Percentiles rank a stretch among this genome's conserved stretches.
phyloP scores from a whole-genome alignment of 2,797 vertebrate genomes.

The Microctenopoma stevenorrisi region DNA sequence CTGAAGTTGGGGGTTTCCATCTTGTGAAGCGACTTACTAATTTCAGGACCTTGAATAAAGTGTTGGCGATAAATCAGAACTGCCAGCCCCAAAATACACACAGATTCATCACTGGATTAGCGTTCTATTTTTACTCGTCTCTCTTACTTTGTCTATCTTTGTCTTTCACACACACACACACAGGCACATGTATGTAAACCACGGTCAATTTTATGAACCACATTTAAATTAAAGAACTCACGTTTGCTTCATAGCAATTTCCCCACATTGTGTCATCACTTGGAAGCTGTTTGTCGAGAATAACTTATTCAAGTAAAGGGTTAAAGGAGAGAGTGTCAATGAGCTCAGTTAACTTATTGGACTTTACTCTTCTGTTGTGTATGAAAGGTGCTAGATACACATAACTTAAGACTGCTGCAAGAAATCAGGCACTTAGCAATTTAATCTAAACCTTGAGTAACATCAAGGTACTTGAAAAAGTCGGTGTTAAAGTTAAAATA shows the following conservation, averaged over 20 bases:
- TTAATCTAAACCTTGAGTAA: no score
- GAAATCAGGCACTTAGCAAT: no score
- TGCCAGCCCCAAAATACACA: slow-evolving; percentile 83
- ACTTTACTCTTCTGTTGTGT: no score
- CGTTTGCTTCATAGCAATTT: slow-evolving; percentile 6
- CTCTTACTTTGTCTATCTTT: neutral
- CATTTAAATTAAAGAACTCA: slow-evolving; percentile 40
- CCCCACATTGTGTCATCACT: neutral
- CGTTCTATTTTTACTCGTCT: slow-evolving; percentile 75
- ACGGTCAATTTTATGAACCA: slow-evolving; percentile 38
- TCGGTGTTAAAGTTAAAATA: no score
- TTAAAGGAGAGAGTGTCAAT: no score
- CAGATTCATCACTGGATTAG: slow-evolving; percentile 82
- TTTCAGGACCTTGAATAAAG: slow-evolving; percentile 84
- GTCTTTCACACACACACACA: slow-evolving; percentile 7
- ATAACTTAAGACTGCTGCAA: no score
- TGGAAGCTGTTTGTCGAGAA: no score
- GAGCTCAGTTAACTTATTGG: no score
- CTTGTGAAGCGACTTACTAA: slow-evolving; percentile 77
- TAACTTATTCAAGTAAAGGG: no score
- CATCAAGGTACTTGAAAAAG: no score
- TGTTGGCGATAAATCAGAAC: slow-evolving; percentile 84
- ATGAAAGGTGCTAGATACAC: no score
- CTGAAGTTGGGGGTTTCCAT: slow-evolving; percentile 67
- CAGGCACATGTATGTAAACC: slow-evolving; percentile 2